These are phyloP conservation scores for Proctacanthus coquilletti DNA, from an alignment of 1,140 invertebrate genomes.

Conservation along the genomic window DNA sequence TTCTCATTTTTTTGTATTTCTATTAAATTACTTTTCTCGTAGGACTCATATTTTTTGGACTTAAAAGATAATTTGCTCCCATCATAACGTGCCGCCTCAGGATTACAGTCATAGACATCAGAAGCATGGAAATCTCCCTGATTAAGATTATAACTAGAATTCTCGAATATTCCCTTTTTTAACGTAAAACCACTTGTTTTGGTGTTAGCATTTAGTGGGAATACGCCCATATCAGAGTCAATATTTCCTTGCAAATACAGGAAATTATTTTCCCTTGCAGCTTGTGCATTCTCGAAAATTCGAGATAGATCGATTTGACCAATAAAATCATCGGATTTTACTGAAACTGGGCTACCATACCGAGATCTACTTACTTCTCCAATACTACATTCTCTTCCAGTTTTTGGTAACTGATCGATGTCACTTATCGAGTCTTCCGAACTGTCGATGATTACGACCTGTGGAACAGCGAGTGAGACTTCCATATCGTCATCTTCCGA, in stretches of 20 bases:
- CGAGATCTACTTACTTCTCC: no score
- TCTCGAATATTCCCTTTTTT: background rate
- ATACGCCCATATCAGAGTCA: constrained; percentile 7
- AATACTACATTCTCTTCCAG: no score
- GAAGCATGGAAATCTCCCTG: constrained; percentile 5
- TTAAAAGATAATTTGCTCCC: no score
- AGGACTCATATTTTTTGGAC: constrained; percentile 11
- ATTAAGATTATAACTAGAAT: constrained; percentile 1
- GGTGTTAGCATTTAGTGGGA: no score
- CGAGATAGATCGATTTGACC: constrained; percentile 20
- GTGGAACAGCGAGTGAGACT: no score
- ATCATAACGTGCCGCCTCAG: no score
- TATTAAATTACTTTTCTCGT: constrained; percentile 15
- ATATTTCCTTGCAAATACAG: constrained; percentile 17
- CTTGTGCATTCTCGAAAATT: constrained; percentile 9
- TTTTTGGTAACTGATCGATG: no score
- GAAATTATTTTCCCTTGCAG: constrained; percentile 20
- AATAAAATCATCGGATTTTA: constrained; percentile 27
- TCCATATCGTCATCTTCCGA: no score
- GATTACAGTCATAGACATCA: background rate
- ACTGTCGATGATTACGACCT: no score
- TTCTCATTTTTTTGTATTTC: constrained; percentile 14
- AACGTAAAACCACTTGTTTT: background rate
- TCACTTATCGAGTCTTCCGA: no score
- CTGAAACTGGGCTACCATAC: no score